phyloP scores from a whole-genome alignment of 2,888 invertebrate genomes.

The Papilio demoleus region DNA sequence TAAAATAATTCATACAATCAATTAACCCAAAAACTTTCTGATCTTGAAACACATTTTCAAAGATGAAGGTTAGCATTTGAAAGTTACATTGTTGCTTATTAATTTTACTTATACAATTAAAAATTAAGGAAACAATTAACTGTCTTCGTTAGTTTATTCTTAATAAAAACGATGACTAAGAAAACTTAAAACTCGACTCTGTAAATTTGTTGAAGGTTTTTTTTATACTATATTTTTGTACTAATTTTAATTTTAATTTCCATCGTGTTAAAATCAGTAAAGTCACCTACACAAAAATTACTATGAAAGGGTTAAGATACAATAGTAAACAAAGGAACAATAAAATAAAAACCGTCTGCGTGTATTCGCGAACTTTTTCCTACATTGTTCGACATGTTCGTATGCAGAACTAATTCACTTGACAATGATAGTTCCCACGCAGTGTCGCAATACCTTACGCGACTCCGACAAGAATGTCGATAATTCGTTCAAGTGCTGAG shows the following conservation, averaged over 20 bases:
- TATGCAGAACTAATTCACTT: constrained; percentile 9
- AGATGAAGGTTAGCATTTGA: constrained; percentile 22
- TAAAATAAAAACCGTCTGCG: constrained; percentile 8
- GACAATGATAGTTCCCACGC: constrained; percentile 39
- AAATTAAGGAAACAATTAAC: not conserved
- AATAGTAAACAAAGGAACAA: not conserved
- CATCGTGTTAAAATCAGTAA: too few relatives aligned
- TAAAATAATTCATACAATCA: constrained; percentile 7
- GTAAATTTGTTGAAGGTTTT: not conserved
- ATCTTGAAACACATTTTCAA: constrained; percentile 29
- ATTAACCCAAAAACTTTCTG: constrained; percentile 24
- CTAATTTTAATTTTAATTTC: too few relatives aligned
- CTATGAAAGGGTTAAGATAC: not conserved
- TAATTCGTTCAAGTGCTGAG: constrained; percentile 7
- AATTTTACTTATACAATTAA: constrained; percentile 13
- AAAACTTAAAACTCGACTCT: not conserved
- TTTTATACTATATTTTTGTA: not conserved
- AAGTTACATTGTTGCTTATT: constrained; percentile 12
- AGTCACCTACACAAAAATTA: too few relatives aligned
- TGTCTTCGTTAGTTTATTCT: not conserved
- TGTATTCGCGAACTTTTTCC: constrained; percentile 29
- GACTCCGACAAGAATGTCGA: constrained; percentile 14
- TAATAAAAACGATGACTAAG: not conserved
- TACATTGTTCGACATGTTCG: constrained; percentile 37
- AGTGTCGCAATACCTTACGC: constrained; percentile 24